Evolutionary conservation across 2,797 vertebrate species (phyloP).

Genomic region (Threskiornis aethiopicus): DNA sequence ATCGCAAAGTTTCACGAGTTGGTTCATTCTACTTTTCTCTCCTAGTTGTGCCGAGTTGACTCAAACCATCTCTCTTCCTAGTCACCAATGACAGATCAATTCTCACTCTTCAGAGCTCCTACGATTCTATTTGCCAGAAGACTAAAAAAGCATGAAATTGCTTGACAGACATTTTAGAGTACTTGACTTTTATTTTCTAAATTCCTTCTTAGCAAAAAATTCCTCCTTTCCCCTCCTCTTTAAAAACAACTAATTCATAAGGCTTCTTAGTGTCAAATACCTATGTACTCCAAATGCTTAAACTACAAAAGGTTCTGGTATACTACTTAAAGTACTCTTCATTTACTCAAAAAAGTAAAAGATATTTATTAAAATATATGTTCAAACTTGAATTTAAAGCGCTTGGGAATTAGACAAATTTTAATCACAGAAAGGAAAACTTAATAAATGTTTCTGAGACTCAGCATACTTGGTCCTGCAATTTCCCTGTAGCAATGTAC

Average conservation of each 20-base stretch:
- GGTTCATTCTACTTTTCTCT: neutral
- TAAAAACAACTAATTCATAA: neutral
- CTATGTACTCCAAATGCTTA: neutral
- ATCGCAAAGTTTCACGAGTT: neutral
- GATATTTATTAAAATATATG: neutral
- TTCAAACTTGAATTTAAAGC: neutral
- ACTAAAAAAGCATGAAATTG: neutral
- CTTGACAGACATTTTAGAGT: neutral
- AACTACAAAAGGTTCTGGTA: neutral
- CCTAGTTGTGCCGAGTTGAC: neutral
- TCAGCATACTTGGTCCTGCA: neutral
- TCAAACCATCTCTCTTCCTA: neutral
- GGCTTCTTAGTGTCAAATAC: neutral
- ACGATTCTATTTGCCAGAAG: neutral
- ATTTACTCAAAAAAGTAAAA: neutral
- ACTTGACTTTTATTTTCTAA: neutral
- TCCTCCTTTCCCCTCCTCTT: neutral
- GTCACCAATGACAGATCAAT: neutral
- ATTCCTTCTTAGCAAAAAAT: neutral
- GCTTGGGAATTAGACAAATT: neutral
- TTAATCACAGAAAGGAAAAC: neutral
- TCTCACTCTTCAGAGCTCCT: neutral
- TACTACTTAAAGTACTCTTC: neutral
- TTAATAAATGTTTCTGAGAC: neutral
- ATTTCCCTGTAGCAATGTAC: slow-evolving; percentile 1